phyloP scores from a whole-genome alignment of 2,113 vertebrate genomes.

The Steatornis caripensis region DNA sequence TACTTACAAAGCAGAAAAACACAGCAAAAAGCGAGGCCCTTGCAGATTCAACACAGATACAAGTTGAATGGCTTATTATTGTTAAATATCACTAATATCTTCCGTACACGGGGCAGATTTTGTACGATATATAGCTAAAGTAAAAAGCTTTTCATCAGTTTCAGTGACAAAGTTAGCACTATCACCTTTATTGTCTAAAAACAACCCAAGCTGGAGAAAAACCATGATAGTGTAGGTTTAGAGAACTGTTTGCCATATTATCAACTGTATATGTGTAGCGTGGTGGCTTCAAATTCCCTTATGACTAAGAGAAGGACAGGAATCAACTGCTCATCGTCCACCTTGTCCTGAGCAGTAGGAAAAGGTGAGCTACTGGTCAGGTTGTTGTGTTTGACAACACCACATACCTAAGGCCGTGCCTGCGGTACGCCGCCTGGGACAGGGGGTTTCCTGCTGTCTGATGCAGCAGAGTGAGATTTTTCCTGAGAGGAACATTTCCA shows the following conservation, averaged over 20 bases:
- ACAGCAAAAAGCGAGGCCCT: neutral
- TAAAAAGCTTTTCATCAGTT: neutral
- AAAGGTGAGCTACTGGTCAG: neutral
- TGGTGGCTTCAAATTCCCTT: neutral
- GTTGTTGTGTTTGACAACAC: neutral
- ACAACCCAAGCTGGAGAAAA: neutral
- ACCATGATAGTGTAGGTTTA: neutral
- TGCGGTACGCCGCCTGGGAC: rapidly evolving
- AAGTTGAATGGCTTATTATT: neutral
- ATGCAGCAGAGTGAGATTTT: neutral
- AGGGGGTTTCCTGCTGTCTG: neutral
- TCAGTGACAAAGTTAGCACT: neutral
- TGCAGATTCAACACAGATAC: neutral
- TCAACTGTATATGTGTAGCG: neutral
- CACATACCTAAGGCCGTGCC: neutral
- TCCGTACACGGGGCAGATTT: neutral
- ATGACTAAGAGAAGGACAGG: neutral
- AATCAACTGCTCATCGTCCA: neutral
- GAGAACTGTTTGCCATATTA: neutral
- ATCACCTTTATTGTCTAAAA: neutral
- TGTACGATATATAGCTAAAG: neutral
- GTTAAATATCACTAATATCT: neutral
- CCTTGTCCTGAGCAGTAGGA: neutral
- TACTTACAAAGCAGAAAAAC: neutral
- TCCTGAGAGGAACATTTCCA: neutral